Evolutionary conservation across 2,888 invertebrate genomes (phyloP).

Genomic region (Epinotia ramella): DNA sequence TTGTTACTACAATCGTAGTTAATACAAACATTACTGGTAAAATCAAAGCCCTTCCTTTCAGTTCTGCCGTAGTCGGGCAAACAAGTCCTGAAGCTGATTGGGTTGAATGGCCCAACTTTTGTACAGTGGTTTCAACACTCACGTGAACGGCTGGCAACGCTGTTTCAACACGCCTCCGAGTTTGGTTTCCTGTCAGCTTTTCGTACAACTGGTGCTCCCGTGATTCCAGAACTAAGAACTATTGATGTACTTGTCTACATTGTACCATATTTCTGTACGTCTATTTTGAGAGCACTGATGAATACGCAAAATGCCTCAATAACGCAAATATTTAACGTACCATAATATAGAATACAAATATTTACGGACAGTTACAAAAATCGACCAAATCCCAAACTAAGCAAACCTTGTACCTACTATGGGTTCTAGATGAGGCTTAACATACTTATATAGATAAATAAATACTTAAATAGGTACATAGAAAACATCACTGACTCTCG

Average conservation of each 20-base stretch:
- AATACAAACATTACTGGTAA: background rate
- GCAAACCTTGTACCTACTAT: no score
- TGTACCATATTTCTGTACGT: background rate
- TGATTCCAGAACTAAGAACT: background rate
- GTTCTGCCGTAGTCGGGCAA: background rate
- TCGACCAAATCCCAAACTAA: no score
- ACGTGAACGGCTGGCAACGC: background rate
- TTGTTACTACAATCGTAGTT: no score
- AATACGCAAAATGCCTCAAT: no score
- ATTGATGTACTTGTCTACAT: background rate
- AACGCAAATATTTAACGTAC: no score
- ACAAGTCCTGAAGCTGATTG: background rate
- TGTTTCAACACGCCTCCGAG: background rate
- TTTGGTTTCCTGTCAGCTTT: constrained; percentile 7
- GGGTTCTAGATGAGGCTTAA: no score
- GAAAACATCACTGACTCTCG: no score
- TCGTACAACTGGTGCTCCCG: background rate
- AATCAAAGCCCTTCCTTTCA: background rate
- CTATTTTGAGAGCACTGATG: no score
- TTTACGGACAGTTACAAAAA: no score
- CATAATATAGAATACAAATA: no score
- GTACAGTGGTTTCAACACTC: background rate
- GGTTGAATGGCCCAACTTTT: background rate
- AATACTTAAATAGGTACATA: no score
- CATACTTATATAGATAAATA: no score